These are phyloP conservation scores for Bettongia penicillata DNA, from an alignment of 2,113 vertebrate species.

Conservation along the genomic window DNA sequence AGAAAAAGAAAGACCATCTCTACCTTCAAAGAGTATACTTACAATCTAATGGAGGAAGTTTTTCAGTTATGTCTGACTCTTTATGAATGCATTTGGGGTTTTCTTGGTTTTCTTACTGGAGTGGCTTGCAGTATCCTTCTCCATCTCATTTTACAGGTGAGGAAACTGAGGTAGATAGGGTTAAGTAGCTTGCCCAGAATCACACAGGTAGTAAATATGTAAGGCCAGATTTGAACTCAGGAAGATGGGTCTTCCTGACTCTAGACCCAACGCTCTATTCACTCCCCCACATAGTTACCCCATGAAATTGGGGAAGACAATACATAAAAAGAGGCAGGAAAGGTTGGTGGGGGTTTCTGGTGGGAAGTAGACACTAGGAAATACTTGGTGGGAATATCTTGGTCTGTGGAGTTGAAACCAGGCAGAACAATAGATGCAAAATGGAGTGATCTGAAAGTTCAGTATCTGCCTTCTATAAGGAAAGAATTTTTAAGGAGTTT, in stretches of 20 bases:
- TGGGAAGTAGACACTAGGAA: neutral
- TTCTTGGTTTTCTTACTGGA: too few species aligned
- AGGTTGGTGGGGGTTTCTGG: too few species aligned
- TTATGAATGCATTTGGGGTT: neutral
- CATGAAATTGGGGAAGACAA: too few species aligned
- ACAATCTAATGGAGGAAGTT: neutral
- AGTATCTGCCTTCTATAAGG: neutral
- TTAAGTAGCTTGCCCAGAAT: neutral
- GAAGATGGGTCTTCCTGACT: neutral
- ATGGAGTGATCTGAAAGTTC: neutral
- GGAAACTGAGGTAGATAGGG: neutral
- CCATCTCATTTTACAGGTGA: neutral
- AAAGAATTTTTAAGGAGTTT: neutral
- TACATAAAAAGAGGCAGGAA: too few species aligned
- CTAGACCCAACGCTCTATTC: neutral
- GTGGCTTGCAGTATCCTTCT: neutral
- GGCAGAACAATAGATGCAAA: neutral
- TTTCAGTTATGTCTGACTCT: neutral
- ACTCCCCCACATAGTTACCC: too few species aligned
- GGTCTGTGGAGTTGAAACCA: neutral
- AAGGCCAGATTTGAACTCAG: neutral
- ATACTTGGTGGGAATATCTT: neutral
- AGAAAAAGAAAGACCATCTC: too few species aligned
- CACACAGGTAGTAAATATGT: neutral
- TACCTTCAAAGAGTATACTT: too few species aligned